Conservation (phyloP, 2,113 vertebrate genomes). For the Tylochromis polylepis region DNA sequence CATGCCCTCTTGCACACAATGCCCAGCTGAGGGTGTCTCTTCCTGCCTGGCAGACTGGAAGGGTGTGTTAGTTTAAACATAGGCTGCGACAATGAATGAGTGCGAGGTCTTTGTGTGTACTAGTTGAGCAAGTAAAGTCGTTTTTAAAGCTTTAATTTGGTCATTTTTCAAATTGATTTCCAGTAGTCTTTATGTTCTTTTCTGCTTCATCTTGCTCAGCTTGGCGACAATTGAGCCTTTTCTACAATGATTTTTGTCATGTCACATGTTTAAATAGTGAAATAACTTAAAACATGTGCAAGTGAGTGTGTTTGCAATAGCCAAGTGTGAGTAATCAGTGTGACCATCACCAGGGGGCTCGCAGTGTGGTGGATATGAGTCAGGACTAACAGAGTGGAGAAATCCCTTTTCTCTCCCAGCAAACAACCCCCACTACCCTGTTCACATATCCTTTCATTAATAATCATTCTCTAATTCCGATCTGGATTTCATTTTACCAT, state of each 20-base stretch:
- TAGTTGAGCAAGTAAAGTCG: neutral
- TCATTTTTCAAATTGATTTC: neutral
- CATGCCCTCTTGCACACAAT: slow-evolving; percentile 66
- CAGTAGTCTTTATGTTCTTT: neutral
- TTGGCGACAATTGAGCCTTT: neutral
- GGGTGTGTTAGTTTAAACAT: slow-evolving; percentile 64
- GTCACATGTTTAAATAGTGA: slow-evolving; percentile 25
- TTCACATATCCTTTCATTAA: slow-evolving; percentile 67
- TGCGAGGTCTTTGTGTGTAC: slow-evolving; percentile 12
- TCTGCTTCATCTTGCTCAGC: neutral
- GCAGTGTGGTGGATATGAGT: slow-evolving; percentile 59
- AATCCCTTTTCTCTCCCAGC: slow-evolving; percentile 8
- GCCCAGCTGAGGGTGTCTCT: slow-evolving; percentile 64
- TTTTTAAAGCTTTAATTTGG: neutral
- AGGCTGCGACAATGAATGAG: slow-evolving; percentile 28
- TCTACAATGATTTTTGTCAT: slow-evolving; percentile 2
- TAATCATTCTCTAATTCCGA: slow-evolving; percentile 64
- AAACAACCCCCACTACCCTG: neutral
- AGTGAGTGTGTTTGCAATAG: slow-evolving; percentile 43
- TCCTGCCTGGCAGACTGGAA: slow-evolving; percentile 69
- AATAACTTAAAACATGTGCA: slow-evolving; percentile 36
- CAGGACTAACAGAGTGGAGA: slow-evolving; percentile 48
- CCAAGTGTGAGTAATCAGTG: slow-evolving; percentile 59
- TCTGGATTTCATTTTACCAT: slow-evolving; percentile 74
- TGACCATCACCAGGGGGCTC: slow-evolving; percentile 56